Percentiles rank a stretch among this genome's conserved stretches.
Conservation (phyloP, 2,113 vertebrate genomes). For the Choloepus hoffmanni region DNA sequence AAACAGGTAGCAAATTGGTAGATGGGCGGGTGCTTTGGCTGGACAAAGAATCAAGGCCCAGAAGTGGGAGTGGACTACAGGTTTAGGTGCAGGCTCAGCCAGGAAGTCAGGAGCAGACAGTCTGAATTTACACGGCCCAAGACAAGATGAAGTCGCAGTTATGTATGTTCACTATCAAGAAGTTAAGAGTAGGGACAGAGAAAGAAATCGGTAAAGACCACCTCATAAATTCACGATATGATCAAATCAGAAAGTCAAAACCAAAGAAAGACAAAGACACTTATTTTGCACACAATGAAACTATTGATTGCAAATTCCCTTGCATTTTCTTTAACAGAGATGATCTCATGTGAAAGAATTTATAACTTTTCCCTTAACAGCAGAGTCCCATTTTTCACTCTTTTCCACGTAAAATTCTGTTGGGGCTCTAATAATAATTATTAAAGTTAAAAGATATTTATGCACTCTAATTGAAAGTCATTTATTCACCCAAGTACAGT, state of each 20-base stretch:
- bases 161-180: neutral
- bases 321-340: constrained; percentile 22
- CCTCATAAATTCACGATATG: neutral
- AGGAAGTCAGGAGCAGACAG: neutral
- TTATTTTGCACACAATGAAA: constrained; percentile 23
- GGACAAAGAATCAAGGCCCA: neutral
- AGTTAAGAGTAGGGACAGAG: neutral
- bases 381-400: constrained; percentile 20
- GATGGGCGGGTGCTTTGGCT: neutral
- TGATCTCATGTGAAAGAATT: constrained; percentile 40
- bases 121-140: neutral
- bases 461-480: constrained; percentile 80
- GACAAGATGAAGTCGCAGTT: neutral
- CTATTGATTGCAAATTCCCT: constrained; percentile 11
- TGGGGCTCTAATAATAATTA: constrained; percentile 75
- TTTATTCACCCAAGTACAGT: constrained; percentile 75
- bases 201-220: neutral
- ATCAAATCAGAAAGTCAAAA: constrained; percentile 32
- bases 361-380: neutral
- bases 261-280: neutral
- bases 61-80: neutral
- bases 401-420: constrained; percentile 77
- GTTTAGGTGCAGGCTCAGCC: neutral
- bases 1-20: neutral
- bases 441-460: constrained; percentile 81